phyloP scores from a whole-genome alignment of 2,888 invertebrate species.

The Laspeyria flexula region DNA sequence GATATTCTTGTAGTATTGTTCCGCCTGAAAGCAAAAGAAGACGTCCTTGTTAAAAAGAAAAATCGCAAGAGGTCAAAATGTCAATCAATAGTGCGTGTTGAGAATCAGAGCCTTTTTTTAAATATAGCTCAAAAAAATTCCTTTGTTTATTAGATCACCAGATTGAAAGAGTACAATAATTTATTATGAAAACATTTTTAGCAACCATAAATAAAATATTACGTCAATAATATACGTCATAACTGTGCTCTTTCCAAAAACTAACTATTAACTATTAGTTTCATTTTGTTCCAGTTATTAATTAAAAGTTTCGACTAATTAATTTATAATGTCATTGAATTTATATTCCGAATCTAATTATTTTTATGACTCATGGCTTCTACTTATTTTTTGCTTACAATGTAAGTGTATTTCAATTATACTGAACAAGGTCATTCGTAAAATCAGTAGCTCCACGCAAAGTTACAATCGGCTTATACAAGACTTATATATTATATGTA shows the following conservation, averaged over 20 bases:
- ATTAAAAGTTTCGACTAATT: conserved; percentile 25
- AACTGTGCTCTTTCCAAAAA: not conserved
- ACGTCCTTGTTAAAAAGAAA: no score
- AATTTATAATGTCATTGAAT: conserved; percentile 43
- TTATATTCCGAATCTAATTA: conserved; percentile 30
- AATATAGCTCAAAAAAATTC: no score
- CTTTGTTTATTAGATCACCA: no score
- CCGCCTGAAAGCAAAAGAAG: no score
- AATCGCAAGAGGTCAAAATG: no score
- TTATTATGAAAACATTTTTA: not conserved
- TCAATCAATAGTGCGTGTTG: no score
- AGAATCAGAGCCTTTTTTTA: no score
- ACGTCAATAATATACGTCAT: not conserved
- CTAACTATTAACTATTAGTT: conserved; percentile 44
- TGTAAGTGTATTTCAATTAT: conserved; percentile 14
- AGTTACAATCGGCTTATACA: conserved; percentile 18
- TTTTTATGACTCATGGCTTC: conserved; percentile 33
- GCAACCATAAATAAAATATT: not conserved
- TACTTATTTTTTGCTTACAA: conserved; percentile 19
- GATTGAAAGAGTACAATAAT: no score
- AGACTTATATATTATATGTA: no score
- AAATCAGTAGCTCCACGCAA: not conserved
- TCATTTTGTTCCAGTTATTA: conserved; percentile 47
- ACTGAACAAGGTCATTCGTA: conserved; percentile 17
- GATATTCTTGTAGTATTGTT: no score